Evolutionary conservation across 2,888 invertebrate species (phyloP), one percentile per base, ranked within the genome.

Genomic region (Lepidonotus clava): DNA sequence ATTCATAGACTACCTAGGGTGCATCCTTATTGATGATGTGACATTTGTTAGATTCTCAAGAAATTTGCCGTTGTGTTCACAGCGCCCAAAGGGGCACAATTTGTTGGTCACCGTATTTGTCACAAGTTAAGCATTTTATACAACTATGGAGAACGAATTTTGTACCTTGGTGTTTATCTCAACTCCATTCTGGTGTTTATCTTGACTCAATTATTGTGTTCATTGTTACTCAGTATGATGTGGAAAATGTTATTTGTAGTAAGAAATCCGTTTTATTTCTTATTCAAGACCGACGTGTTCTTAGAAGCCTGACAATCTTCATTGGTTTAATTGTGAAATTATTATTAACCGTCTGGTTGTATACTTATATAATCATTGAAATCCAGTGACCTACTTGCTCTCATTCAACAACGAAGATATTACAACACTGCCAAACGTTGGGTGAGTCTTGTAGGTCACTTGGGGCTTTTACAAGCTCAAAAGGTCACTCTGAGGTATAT

Each of bases 351-450:
- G 36, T 14, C 34, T 71, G 6, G 34, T 6, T 46, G 8, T 46
- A 18, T 11, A 18, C 18, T 46, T 46, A 8, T 46, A 18, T 46
- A 46, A 46, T 46, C 18, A 46, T 46, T 71, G 71, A 38, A 71
- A 38, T 66, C 66, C 66, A 32, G 6, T 71, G 71, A 18, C 34
- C 8, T 38, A n/a, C 14, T 5, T 21, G 71, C 36, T 18, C 21
- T 24, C 71, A 34, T 21, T 18, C 71, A 71, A 71, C 71, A 38
- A 71, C 71, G 71, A 71, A 34, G 38, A 71, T 14, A 71, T 38
- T 80, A 46, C 80, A 46, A 14, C 41, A 80, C 80, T 80, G 80
- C 80, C 80, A 80, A 80, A 80, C 38, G 51, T 46, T 46, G 80
- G 46, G 76, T 76, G 18, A 14, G 24, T n/a, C 38, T 38, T 76